These are phyloP conservation scores for Felis chaus DNA, from an alignment of 2,113 vertebrate genomes.

Conservation along the genomic window DNA sequence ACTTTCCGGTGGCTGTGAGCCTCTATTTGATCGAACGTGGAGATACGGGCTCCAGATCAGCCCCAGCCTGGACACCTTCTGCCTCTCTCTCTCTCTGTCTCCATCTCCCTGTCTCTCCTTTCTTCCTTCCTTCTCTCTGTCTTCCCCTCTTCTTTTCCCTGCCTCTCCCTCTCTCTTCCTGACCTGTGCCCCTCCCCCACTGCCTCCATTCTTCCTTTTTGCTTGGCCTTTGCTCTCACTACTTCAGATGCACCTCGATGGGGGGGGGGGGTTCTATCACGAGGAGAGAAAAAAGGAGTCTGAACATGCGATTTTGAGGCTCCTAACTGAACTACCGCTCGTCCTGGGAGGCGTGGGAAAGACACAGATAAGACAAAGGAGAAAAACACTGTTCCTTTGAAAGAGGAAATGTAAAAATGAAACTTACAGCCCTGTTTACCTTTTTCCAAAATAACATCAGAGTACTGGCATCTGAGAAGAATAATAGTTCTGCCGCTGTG, in stretches of 20 bases:
- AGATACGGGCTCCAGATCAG: not conserved
- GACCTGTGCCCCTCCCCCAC: not conserved
- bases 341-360: not conserved
- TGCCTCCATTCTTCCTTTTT: not conserved
- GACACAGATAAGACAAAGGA: not conserved
- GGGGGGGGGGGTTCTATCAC: not conserved
- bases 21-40: not conserved
- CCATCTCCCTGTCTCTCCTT: not conserved
- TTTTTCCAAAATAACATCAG: not conserved
- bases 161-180: too few relatives aligned
- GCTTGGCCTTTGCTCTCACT: not conserved
- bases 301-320: not conserved
- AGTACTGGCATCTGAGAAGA: not conserved
- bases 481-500: not conserved
- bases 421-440: not conserved
- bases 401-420: not conserved
- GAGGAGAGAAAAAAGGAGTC: not conserved
- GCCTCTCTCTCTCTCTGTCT: not conserved
- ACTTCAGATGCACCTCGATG: not conserved
- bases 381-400: not conserved
- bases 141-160: too few relatives aligned
- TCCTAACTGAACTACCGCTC: not conserved
- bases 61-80: not conserved
- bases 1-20: slow-evolving; percentile 51
- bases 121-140: not conserved